Conservation (phyloP, 2,888 invertebrate species). For the Strigamia maritima region DNA sequence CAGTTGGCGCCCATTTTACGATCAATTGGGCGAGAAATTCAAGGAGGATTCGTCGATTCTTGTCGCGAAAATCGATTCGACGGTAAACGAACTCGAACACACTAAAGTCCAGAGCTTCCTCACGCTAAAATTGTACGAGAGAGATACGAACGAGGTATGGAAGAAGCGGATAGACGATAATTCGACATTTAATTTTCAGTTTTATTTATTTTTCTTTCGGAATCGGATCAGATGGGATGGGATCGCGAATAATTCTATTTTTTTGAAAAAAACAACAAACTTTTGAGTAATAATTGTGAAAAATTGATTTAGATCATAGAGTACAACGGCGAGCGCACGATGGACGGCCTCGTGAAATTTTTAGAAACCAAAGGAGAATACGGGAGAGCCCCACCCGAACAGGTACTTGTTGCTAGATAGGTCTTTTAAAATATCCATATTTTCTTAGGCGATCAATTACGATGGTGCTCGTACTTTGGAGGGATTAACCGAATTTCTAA, state of each 20-base stretch:
- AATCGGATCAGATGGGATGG: too few relatives aligned
- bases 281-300: too few relatives aligned
- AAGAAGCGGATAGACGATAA: background rate
- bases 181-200: too few relatives aligned
- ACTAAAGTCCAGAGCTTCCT: constrained; percentile 93
- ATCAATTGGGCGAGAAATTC: constrained; percentile 90
- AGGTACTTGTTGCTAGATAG: constrained; percentile 44
- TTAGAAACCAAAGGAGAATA: constrained; percentile 84
- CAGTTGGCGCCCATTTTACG: constrained; percentile 95
- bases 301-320: constrained; percentile 64
- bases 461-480: constrained; percentile 54
- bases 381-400: constrained; percentile 65
- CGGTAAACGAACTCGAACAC: constrained; percentile 94
- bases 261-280: too few relatives aligned
- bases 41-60: constrained; percentile 73
- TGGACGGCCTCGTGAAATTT: constrained; percentile 91
- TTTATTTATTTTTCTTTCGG: constrained; percentile 7
- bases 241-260: too few relatives aligned
- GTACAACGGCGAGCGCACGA: constrained; percentile 91
- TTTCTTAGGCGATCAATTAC: constrained; percentile 52
- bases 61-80: constrained; percentile 98
- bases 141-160: constrained; percentile 77
- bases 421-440: background rate
- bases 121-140: constrained; percentile 89
- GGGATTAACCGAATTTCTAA: constrained; percentile 53